Evolutionary conservation across 2,797 vertebrate genomes (phyloP).

Genomic region (Chaunax sp.): DNA sequence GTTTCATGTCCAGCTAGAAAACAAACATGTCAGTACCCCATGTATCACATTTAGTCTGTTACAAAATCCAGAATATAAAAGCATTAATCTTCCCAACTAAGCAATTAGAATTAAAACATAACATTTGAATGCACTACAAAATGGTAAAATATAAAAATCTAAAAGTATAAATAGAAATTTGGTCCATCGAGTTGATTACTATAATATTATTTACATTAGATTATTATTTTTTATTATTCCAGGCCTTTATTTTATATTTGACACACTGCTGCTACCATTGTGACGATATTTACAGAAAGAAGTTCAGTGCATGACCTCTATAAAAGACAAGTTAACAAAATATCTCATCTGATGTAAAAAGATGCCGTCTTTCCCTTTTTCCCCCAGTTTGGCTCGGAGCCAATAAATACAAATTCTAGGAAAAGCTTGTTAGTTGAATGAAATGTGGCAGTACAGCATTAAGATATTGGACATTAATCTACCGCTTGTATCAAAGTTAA

Average conservation of each 20-base stretch:
- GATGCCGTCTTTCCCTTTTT: slow-evolving; percentile 63
- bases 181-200: slow-evolving; percentile 90
- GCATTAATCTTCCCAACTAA: slow-evolving; percentile 82
- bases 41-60: slow-evolving; percentile 87
- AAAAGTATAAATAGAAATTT: slow-evolving; percentile 99
- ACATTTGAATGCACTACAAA: slow-evolving; percentile 88
- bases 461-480: slow-evolving; percentile 64
- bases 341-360: slow-evolving; percentile 81
- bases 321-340: slow-evolving; percentile 86
- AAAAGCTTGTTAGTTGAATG: slow-evolving; percentile 63
- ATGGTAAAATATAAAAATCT: slow-evolving; percentile 99
- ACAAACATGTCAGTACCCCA: slow-evolving; percentile 86
- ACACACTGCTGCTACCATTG: slow-evolving; percentile 75
- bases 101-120: slow-evolving; percentile 85
- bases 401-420: slow-evolving; percentile 86
- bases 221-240: slow-evolving; percentile 82
- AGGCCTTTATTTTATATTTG: slow-evolving; percentile 77
- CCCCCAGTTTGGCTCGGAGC: slow-evolving; percentile 75
- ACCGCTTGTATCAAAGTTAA: slow-evolving; percentile 70
- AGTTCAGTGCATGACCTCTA: slow-evolving; percentile 84
- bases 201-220: slow-evolving; percentile 96
- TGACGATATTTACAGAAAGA: slow-evolving; percentile 87
- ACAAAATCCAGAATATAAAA: slow-evolving; percentile 82
- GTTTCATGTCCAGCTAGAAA: slow-evolving; percentile 72
- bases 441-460: slow-evolving; percentile 52